phyloP scores from a whole-genome alignment of 2,888 invertebrate species.

The Cinara cedri region DNA sequence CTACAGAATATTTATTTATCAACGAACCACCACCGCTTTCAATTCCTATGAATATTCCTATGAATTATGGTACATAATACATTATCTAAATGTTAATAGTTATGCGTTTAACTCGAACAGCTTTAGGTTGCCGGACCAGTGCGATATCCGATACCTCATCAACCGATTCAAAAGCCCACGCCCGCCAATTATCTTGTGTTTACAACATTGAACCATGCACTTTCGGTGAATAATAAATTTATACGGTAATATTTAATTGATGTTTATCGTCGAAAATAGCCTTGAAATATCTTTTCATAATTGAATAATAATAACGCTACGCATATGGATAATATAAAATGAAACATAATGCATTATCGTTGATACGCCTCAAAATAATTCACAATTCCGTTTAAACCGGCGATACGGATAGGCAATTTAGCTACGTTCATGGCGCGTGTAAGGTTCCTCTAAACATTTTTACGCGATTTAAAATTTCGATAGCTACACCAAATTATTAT shows the following conservation, averaged over 20 bases:
- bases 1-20: too few relatives aligned
- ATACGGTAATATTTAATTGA: constrained; percentile 8
- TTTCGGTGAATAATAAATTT: not conserved
- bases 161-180: not conserved
- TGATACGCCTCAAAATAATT: not conserved
- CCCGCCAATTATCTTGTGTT: not conserved
- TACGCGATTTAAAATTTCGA: too few relatives aligned
- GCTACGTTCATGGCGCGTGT: not conserved
- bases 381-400: not conserved
- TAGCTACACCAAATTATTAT: too few relatives aligned
- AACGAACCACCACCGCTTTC: too few relatives aligned
- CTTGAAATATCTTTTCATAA: not conserved
- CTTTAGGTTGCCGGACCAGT: too few relatives aligned
- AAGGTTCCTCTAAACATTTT: not conserved
- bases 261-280: not conserved
- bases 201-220: constrained; percentile 17
- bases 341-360: not conserved
- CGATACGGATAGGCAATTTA: constrained; percentile 14
- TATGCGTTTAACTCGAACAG: too few relatives aligned
- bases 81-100: too few relatives aligned
- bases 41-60: too few relatives aligned
- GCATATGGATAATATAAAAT: too few relatives aligned
- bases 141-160: not conserved
- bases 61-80: too few relatives aligned
- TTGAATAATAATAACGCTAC: not conserved